These are phyloP conservation scores for Elaeidobius kamerunicus DNA, from an alignment of 2,888 invertebrate genomes.

Conservation along the genomic window DNA sequence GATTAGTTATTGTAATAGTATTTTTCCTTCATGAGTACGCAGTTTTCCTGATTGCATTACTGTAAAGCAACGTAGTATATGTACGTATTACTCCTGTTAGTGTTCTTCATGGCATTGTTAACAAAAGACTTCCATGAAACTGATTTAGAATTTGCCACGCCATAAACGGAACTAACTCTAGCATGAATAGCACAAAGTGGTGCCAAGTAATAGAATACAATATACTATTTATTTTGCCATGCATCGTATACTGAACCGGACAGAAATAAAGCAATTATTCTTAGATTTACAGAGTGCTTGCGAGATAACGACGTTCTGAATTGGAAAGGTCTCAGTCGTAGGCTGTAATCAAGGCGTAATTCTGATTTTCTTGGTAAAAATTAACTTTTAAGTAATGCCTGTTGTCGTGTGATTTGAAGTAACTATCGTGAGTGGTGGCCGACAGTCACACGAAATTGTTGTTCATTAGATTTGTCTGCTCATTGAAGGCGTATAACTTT, in stretches of 20 bases:
- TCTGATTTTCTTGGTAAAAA: constrained; percentile 25
- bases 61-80: neutral
- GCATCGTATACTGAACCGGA: constrained; percentile 15
- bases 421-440: neutral
- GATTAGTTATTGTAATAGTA: too few species aligned
- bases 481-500: neutral
- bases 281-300: constrained; percentile 24
- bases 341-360: constrained; percentile 25
- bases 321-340: constrained; percentile 17
- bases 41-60: neutral
- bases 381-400: constrained; percentile 22
- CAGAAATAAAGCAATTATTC: constrained; percentile 23
- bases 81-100: neutral
- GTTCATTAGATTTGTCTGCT: constrained; percentile 2
- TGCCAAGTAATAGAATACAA: constrained; percentile 10
- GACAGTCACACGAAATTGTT: constrained; percentile 5
- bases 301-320: constrained; percentile 24
- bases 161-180: constrained; percentile 1
- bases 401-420: constrained; percentile 8
- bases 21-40: neutral
- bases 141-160: constrained; percentile 1
- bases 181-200: constrained; percentile 8
- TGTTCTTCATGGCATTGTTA: neutral
- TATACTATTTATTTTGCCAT: constrained; percentile 9
- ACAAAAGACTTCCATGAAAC: constrained; percentile 3